Evolutionary conservation across 2,113 vertebrate species (phyloP).

Genomic region (Nothocercus julius): DNA sequence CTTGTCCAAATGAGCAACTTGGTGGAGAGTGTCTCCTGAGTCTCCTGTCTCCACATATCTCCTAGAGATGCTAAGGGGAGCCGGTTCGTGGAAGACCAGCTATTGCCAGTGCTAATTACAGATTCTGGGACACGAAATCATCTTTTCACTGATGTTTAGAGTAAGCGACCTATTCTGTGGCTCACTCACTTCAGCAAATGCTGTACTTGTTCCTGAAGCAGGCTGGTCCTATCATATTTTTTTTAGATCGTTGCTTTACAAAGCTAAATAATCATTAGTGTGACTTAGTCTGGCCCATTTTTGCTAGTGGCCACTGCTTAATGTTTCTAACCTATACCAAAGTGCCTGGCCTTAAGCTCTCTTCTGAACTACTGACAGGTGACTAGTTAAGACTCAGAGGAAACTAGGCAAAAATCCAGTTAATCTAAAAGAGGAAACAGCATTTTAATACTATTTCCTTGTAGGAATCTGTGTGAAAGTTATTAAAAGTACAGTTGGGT

Average conservation of each 20-base stretch:
- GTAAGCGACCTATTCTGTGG: constrained; percentile 13
- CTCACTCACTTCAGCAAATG: neutral
- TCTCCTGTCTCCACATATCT: neutral
- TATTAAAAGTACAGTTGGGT: neutral
- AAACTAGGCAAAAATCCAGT: neutral
- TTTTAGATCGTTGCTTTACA: neutral
- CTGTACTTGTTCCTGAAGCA: neutral
- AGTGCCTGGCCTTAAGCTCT: neutral
- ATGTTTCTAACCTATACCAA: neutral
- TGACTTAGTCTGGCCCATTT: constrained; percentile 15
- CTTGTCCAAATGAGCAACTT: neutral
- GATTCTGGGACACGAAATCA: constrained; percentile 3
- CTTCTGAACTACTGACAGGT: constrained; percentile 1
- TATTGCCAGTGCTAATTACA: neutral
- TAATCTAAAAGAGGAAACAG: neutral
- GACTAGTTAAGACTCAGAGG: neutral
- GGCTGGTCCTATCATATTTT: neutral
- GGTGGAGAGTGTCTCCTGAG: neutral
- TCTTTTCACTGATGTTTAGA: neutral
- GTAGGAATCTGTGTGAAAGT: rapidly evolving
- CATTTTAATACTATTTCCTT: neutral
- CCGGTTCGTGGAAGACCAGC: neutral
- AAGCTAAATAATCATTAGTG: neutral
- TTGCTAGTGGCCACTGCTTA: neutral
- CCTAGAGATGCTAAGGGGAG: neutral